Conservation (phyloP, 2,113 vertebrate species). For the Zootoca vivipara region DNA sequence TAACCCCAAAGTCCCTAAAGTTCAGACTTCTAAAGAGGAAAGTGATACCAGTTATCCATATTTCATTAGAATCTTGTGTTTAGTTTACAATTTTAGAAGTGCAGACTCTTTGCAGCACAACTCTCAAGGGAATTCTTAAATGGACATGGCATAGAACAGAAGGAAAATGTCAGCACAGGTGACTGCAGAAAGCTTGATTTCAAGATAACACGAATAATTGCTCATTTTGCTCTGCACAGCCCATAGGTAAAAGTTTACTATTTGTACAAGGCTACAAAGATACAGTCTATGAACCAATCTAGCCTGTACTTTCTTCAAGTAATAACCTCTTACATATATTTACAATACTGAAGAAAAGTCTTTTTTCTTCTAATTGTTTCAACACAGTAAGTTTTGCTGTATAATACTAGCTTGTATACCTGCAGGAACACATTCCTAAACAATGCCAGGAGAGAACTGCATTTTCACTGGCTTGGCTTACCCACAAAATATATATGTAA, state of each 20-base stretch:
- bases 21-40: background rate
- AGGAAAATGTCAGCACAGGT: background rate
- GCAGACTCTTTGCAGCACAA: background rate
- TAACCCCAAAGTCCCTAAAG: background rate
- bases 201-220: background rate
- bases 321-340: background rate
- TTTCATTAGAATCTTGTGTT: background rate
- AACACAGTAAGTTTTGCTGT: background rate
- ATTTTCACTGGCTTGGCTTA: background rate
- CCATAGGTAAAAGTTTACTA: background rate
- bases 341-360: background rate
- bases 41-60: background rate
- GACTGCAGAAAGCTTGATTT: background rate
- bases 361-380: background rate
- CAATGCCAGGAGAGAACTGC: background rate
- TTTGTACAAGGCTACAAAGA: background rate
- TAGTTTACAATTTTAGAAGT: background rate
- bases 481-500: background rate
- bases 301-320: background rate
- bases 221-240: background rate
- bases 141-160: background rate
- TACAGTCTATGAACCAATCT: background rate
- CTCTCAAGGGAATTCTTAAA: background rate
- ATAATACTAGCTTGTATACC: background rate
- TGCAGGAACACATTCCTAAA: background rate